Evolutionary conservation across 2,113 vertebrate genomes (phyloP), one percentile per base, ranked within the genome.

Genomic region (Origma solitaria): DNA sequence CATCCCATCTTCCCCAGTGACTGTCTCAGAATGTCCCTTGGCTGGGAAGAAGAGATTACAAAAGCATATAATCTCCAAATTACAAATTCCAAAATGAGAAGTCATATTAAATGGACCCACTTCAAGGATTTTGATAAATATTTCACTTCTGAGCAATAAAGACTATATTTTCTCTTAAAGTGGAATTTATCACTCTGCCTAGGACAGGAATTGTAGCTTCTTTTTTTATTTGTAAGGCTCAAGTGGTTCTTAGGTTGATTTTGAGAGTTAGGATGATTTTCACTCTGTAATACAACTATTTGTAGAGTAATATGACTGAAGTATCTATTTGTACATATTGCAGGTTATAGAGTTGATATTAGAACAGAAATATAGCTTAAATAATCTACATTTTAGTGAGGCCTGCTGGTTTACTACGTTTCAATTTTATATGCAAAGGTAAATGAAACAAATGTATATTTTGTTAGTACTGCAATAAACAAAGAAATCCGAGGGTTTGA

Each of bases 391-490:
- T 90, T 85, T 91, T 96, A 92, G 7, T 9, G 11, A 64, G 19
- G 71, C 54, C 82, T 97, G 28, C 38, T 91, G 62, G 53, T 79
- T 93, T 79, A 33, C 62, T 83, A 80, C 21, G 47, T 87, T 94
- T 72, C 69, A 93, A 57, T 94, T 68, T 93, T 93, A 40, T 58
- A 92, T 77, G 33, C 72, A 92, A 92, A 91, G 37, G 68, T 88
- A 79, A 75, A 82, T 6, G 70, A 94, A 96, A 73, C 23, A 96
- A 94, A 85, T 95, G 51, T 78, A 76, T 94, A 87, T 96, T 96
- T 97, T 20, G 4, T 56, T 84, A 33, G 0, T 89, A 84, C 54
- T 91, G 37, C 79, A 97, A 97, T 94, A 97, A 97, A 96, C 50
- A 40, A 42, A 21, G 96, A 82, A 88, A 53, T 45, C 77, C 61